Evolutionary conservation across 1,140 invertebrate genomes (phyloP).

Genomic region (Lepidurus couesii): DNA sequence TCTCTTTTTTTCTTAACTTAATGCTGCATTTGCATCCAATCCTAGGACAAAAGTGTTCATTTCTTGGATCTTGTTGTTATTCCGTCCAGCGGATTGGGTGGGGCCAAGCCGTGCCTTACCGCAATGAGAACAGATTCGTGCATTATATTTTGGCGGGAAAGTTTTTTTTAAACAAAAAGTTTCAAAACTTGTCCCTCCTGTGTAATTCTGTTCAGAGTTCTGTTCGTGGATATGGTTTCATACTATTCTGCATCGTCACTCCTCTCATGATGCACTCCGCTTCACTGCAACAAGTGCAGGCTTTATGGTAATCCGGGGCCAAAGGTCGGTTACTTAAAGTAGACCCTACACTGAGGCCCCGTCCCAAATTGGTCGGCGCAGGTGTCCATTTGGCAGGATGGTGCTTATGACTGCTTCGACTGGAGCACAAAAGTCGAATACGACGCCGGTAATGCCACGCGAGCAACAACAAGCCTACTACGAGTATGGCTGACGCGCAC

Average conservation of each 20-base stretch:
- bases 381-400: slow-evolving; percentile 36
- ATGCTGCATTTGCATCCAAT: too few species aligned
- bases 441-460: slow-evolving; percentile 68
- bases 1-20: too few species aligned
- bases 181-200: too few species aligned
- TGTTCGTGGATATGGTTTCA: slow-evolving; percentile 33
- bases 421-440: slow-evolving; percentile 67
- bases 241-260: slow-evolving; percentile 31
- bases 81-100: too few species aligned
- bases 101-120: too few species aligned
- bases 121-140: too few species aligned
- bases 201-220: slow-evolving; percentile 24
- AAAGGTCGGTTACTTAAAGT: slow-evolving; percentile 29
- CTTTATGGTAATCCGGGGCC: slow-evolving; percentile 29
- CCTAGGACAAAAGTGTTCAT: too few species aligned
- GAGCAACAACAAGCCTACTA: slow-evolving; percentile 62
- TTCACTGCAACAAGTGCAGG: slow-evolving; percentile 27
- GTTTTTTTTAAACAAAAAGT: too few species aligned
- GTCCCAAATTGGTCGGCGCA: slow-evolving; percentile 28
- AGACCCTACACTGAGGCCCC: slow-evolving; percentile 17
- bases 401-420: slow-evolving; percentile 23
- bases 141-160: too few species aligned
- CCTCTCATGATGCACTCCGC: slow-evolving; percentile 32
- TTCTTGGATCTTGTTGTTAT: too few species aligned
- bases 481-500: slow-evolving; percentile 58